Evolutionary conservation across 2,888 invertebrate species (phyloP).

Genomic region (Alloscopus bannaensis): DNA sequence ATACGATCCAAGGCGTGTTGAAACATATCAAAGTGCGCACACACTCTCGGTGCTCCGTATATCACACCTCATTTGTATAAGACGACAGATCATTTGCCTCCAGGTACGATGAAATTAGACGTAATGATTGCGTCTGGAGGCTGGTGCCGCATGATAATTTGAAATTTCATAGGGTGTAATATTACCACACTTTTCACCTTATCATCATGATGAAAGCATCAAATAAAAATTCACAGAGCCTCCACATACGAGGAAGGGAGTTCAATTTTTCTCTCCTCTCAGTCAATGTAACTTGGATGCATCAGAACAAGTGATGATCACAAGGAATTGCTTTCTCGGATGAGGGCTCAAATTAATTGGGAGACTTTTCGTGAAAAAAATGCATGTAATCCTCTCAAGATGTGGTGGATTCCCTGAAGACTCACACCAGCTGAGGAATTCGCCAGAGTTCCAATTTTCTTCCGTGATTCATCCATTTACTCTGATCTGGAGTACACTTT

Average conservation of each 20-base stretch:
- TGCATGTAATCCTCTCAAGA: too few species aligned
- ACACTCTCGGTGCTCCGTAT: constrained; percentile 64
- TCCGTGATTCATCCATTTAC: too few species aligned
- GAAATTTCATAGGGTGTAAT: constrained; percentile 66
- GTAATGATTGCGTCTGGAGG: constrained; percentile 68
- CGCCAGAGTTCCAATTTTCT: too few species aligned
- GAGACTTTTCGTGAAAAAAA: too few species aligned
- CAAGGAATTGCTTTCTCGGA: too few species aligned
- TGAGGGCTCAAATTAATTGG: too few species aligned
- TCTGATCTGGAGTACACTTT: too few species aligned
- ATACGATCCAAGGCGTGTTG: constrained; percentile 8
- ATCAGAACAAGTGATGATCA: too few species aligned
- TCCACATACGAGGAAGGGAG: too few species aligned
- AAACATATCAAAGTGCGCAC: constrained; percentile 32
- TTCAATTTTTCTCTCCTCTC: too few species aligned
- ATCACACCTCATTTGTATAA: constrained; percentile 63
- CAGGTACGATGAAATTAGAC: constrained; percentile 63
- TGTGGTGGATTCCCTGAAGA: constrained; percentile 8
- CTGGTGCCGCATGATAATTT: constrained; percentile 68
- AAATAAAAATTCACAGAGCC: constrained; percentile 35
- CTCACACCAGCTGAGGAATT: too few species aligned
- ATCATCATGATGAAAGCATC: constrained; percentile 65
- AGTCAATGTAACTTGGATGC: too few species aligned
- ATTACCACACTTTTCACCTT: constrained; percentile 67
- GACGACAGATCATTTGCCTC: constrained; percentile 62